Evolutionary conservation across 2,797 vertebrate species (phyloP).

Genomic region (Ciconia nigra): DNA sequence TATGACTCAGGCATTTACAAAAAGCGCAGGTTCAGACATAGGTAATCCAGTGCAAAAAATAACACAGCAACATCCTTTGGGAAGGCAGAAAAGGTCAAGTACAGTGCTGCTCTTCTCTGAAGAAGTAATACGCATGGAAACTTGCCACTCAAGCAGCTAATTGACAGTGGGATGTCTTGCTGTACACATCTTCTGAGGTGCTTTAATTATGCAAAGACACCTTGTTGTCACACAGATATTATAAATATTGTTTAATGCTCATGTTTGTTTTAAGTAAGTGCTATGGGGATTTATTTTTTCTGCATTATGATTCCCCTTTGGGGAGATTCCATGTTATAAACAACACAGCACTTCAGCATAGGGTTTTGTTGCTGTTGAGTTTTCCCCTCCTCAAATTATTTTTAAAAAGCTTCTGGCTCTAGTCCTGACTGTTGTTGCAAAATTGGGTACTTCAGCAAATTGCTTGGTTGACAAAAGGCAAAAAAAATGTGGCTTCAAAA

Average conservation of each 20-base stretch:
- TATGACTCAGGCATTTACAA: not conserved
- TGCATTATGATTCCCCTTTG: not conserved
- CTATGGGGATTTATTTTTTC: not conserved
- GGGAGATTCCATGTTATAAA: not conserved
- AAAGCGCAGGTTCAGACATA: not conserved
- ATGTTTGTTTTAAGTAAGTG: not conserved
- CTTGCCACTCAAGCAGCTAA: constrained; percentile 49
- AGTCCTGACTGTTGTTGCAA: constrained; percentile 4
- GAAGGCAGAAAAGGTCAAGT: constrained; percentile 36
- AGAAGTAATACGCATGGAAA: not conserved
- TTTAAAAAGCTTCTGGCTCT: constrained; percentile 28
- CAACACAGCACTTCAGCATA: not conserved
- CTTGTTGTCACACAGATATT: constrained; percentile 30
- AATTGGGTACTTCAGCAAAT: constrained; percentile 52
- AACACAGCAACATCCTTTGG: not conserved
- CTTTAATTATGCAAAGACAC: constrained; percentile 57
- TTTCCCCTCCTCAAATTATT: not conserved
- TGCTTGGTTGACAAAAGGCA: constrained; percentile 11
- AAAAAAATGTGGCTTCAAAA: constrained; percentile 39
- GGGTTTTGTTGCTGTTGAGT: not conserved
- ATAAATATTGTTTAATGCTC: not conserved
- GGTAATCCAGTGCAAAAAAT: not conserved
- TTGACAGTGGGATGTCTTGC: constrained; percentile 41
- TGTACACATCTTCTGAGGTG: constrained; percentile 27
- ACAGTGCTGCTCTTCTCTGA: not conserved